Evolutionary conservation across 2,888 invertebrate genomes (phyloP), one percentile per base, ranked within the genome.

Genomic region (Drosophila basisetae): DNA sequence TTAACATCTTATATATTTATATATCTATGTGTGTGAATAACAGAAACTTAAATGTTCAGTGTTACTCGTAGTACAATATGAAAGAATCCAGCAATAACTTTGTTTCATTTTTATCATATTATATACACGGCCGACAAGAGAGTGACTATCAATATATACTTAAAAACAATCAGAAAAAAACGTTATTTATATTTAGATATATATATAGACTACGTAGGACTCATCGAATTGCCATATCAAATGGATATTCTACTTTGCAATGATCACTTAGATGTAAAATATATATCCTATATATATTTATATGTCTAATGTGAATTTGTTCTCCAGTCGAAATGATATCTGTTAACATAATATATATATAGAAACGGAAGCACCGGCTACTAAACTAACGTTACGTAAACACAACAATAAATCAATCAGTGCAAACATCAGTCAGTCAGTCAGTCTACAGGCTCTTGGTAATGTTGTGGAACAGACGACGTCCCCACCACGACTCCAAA

Each of bases 401-500:
- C 41, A 62, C 31, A 47, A 25, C 16, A 47, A 47, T 25, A 16
- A 47, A 25, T 47, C 47, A 47, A 25, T 25, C 47, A 25, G 47
- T 25, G 47, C 47, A 22, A 47, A 16, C 22, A 47, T 22, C 22
- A 47, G 47, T 47, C 47, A 16, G 43, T 49, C 41, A 49, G 47
- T 70, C 69, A 74, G 82, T 95, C 81, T 94, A 95, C 82, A 96
- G 95, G 73, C 97, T 97, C 93, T 96, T 97, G 68, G 97, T 97
- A 92, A 97, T 96, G 93, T 96, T 97, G 90, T 97, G 96, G 94
- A 96, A 97, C 76, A 97, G 94, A 78, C 97, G 94, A 92, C 97
- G 96, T 75, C 97, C 97, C 97, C 97, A 98, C 96, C 97, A 98
- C 43, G 96, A 96, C 92, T 97, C 98, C 91, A 98, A 94, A 94